Evolutionary conservation across 2,888 invertebrate species (phyloP).

Genomic region (Epinotia bilunana): DNA sequence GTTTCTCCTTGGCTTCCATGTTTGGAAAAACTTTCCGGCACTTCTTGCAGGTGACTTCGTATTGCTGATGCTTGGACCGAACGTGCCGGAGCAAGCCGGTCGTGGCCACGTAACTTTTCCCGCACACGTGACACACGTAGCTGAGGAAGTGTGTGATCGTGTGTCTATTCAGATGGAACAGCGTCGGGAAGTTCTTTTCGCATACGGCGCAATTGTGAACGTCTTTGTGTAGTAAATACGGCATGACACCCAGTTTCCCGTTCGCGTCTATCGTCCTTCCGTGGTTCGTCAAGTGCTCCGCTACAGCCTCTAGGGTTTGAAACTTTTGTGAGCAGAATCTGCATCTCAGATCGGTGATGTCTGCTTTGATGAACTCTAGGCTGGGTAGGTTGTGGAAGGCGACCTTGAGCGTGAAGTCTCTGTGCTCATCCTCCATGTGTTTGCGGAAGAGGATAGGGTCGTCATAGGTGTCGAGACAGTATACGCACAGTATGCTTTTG

Average conservation of each 20-base stretch:
- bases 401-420: conserved; percentile 66
- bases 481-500: conserved; percentile 76
- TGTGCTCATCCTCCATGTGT: conserved; percentile 72
- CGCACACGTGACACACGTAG: conserved; percentile 76
- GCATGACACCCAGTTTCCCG: conserved; percentile 72
- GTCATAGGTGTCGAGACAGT: conserved; percentile 74
- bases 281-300: conserved; percentile 64
- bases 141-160: conserved; percentile 75
- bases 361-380: conserved; percentile 73
- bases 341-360: conserved; percentile 69
- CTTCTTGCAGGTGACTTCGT: conserved; percentile 69
- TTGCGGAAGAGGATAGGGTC: conserved; percentile 67
- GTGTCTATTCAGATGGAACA: conserved; percentile 73
- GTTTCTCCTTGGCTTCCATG: conserved; percentile 75
- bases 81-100: conserved; percentile 71
- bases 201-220: conserved; percentile 70
- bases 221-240: conserved; percentile 67
- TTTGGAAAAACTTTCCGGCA: conserved; percentile 73
- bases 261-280: conserved; percentile 57
- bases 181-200: conserved; percentile 66
- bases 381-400: conserved; percentile 74
- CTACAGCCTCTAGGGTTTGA: conserved; percentile 59
- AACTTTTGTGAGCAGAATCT: conserved; percentile 60
- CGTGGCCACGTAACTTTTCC: conserved; percentile 72
- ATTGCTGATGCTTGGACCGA: conserved; percentile 71